Percentiles rank a stretch among this genome's conserved stretches.
These are phyloP conservation scores for Apotomis capreana DNA, from an alignment of 2,888 invertebrate species.

Conservation along the genomic window DNA sequence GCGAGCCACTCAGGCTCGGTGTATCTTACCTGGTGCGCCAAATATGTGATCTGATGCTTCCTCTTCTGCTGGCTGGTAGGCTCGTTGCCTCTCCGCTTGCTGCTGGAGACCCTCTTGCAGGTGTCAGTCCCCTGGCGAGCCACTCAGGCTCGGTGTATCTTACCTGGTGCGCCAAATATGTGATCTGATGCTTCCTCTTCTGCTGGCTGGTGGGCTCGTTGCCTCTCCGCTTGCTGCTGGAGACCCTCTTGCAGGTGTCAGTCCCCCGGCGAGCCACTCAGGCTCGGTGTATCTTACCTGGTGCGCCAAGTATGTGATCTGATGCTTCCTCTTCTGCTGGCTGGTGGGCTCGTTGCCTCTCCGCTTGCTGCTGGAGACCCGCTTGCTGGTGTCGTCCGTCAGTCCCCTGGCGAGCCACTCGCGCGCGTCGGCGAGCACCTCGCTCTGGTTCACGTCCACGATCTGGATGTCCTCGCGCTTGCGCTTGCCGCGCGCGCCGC, in stretches of 20 bases:
- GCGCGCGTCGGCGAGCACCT: conserved; percentile 90
- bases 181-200: conserved; percentile 90
- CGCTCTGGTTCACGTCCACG: conserved; percentile 92
- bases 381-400: conserved; percentile 86
- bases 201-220: neutral
- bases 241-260: conserved; percentile 85
- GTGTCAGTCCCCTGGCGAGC: neutral
- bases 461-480: conserved; percentile 87
- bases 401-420: conserved; percentile 92
- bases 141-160: neutral
- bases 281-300: conserved; percentile 73
- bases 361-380: conserved; percentile 80
- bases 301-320: conserved; percentile 97
- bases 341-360: conserved; percentile 84
- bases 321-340: conserved; percentile 93
- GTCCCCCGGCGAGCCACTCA: conserved; percentile 85
- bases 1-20: conserved; percentile 86
- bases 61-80: conserved; percentile 88
- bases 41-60: conserved; percentile 96
- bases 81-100: conserved; percentile 82
- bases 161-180: conserved; percentile 86
- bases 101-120: conserved; percentile 29
- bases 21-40: conserved; percentile 85
- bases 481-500: conserved; percentile 86
- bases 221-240: conserved; percentile 38